phyloP scores from a whole-genome alignment of 2,797 vertebrate species.

The Choloepus didactylus region DNA sequence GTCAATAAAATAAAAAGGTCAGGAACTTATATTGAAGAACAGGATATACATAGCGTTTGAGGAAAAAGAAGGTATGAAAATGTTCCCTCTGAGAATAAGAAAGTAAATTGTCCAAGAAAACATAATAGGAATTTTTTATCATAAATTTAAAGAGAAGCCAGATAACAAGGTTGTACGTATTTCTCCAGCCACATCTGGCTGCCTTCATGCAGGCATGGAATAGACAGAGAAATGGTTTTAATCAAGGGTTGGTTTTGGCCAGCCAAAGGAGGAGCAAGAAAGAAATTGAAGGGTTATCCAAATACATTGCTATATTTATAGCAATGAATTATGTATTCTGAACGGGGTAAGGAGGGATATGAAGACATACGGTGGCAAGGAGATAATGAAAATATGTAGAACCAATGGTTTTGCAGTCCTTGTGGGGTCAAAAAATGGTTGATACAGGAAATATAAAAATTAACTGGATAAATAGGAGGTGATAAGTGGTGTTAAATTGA shows the following conservation, averaged over 20 bases:
- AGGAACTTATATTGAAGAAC: constrained; percentile 4
- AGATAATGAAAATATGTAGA: constrained; percentile 40
- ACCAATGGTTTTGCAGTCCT: neutral
- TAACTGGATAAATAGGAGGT: neutral
- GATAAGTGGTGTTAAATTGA: neutral
- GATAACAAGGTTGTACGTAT: neutral
- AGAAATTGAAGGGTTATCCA: neutral
- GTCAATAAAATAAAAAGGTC: constrained; percentile 23
- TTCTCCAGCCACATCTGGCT: constrained; percentile 30
- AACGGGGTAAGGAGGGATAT: neutral
- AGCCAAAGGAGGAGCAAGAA: neutral
- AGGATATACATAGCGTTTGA: neutral
- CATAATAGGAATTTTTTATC: neutral
- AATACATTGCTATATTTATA: neutral
- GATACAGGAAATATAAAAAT: neutral
- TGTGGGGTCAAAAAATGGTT: constrained; percentile 37
- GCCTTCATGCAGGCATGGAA: neutral
- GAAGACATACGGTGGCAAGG: constrained; percentile 2
- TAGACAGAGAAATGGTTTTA: constrained; percentile 17
- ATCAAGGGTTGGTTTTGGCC: constrained; percentile 10
- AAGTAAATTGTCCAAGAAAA: constrained; percentile 29
- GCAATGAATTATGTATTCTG: neutral
- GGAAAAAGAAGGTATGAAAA: constrained; percentile 5
- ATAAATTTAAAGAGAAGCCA: constrained; percentile 38
- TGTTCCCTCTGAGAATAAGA: neutral